These are phyloP conservation scores for Sula dactylatra DNA, from an alignment of 2,113 vertebrate genomes.

Conservation along the genomic window DNA sequence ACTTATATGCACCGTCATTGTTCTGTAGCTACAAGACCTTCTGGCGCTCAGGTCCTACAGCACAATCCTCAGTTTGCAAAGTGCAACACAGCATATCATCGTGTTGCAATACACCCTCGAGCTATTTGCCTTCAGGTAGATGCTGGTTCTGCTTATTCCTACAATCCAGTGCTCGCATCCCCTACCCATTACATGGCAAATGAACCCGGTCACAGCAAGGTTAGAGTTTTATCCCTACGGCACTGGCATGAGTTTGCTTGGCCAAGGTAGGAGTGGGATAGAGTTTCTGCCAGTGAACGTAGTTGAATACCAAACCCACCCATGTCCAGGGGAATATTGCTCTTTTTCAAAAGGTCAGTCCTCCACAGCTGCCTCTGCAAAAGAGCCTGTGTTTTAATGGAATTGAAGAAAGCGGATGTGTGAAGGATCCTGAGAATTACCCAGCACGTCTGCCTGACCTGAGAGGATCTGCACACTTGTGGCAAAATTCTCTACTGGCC, in stretches of 20 bases:
- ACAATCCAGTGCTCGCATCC: not conserved
- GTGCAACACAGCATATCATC: not conserved
- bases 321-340: accelerated
- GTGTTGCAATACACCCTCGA: not conserved
- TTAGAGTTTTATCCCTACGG: not conserved
- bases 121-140: not conserved
- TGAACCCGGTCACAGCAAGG: not conserved
- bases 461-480: not conserved
- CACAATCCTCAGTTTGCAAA: not conserved
- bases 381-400: not conserved
- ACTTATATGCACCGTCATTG: accelerated
- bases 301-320: not conserved
- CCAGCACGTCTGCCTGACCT: not conserved
- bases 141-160: not conserved
- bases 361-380: not conserved
- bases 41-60: not conserved
- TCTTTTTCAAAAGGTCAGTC: not conserved
- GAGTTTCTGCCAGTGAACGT: not conserved
- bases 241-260: not conserved
- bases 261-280: not conserved
- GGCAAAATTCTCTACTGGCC: not conserved
- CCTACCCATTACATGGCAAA: not conserved
- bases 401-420: not conserved
- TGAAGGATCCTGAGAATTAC: not conserved
- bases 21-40: not conserved